A percentile compares a stretch with the other conserved stretches of the same genome.
Evolutionary conservation across 1,140 invertebrate species (phyloP).

Genomic region (Nomia melanderi): DNA sequence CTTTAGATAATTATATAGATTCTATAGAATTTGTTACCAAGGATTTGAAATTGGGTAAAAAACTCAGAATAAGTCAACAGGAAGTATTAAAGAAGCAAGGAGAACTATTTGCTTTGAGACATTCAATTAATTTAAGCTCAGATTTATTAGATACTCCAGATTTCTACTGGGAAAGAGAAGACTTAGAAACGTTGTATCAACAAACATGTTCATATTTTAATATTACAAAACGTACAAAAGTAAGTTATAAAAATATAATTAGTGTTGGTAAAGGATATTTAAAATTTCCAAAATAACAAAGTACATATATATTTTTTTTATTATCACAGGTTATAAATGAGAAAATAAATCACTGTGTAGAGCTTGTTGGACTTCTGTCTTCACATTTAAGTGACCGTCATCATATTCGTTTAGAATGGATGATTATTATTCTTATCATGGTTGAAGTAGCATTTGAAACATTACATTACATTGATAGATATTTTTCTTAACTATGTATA

Average conservation of each 20-base stretch:
- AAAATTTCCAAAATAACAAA: background rate
- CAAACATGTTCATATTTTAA: conserved; percentile 91
- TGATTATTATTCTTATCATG: conserved; percentile 97
- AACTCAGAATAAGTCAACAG: conserved; percentile 85
- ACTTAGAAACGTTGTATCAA: conserved; percentile 91
- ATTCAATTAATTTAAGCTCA: conserved; percentile 95
- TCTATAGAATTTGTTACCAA: conserved; percentile 91
- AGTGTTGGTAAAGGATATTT: conserved; percentile 21
- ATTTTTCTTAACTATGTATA: conserved; percentile 45
- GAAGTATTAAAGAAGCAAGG: conserved; percentile 94
- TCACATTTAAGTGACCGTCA: conserved; percentile 94
- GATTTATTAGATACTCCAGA: conserved; percentile 97
- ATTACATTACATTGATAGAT: conserved; percentile 88
- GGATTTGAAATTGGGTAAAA: conserved; percentile 87
- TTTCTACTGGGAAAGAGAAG: conserved; percentile 97
- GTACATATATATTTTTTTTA: conserved; percentile 32
- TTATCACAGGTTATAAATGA: conserved; percentile 93
- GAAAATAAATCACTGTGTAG: conserved; percentile 95
- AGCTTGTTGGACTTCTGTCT: conserved; percentile 93
- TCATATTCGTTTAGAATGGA: conserved; percentile 95
- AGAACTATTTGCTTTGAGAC: conserved; percentile 93
- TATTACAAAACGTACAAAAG: conserved; percentile 90
- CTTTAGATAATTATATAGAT: conserved; percentile 90
- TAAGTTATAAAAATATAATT: conserved; percentile 70
- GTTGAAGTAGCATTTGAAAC: conserved; percentile 95